Conservation (phyloP, 2,888 invertebrate species). For the Lasioglossum calceatum region DNA sequence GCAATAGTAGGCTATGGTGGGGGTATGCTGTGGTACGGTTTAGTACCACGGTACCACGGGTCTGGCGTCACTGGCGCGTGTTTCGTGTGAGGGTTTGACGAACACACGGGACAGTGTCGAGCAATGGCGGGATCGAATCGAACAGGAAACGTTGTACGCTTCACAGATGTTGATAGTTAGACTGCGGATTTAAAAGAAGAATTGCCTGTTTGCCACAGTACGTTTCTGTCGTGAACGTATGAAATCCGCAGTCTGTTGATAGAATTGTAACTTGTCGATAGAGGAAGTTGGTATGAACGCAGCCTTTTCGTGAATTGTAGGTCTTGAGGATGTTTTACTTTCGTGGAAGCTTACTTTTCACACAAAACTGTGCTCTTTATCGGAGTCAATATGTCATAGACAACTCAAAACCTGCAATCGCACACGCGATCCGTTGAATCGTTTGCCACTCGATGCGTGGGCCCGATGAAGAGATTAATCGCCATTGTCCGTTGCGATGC, state of each 20-base stretch:
- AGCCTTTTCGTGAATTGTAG: background rate
- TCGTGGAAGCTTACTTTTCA: background rate
- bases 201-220: background rate
- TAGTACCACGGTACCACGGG: no score
- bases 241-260: background rate
- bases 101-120: background rate
- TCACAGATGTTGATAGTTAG: background rate
- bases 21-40: no score
- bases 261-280: background rate
- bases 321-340: background rate
- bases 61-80: background rate
- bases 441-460: background rate
- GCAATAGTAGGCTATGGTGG: no score
- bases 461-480: background rate
- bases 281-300: background rate
- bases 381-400: background rate
- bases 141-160: slow-evolving; percentile 1
- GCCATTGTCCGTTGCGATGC: background rate
- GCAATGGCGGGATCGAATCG: background rate
- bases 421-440: background rate
- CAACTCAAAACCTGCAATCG: background rate
- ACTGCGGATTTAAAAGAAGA: background rate
- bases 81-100: background rate
- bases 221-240: background rate
- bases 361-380: background rate